These are phyloP conservation scores for Apodemia mormo DNA, from an alignment of 2,888 invertebrate species.

Conservation along the genomic window DNA sequence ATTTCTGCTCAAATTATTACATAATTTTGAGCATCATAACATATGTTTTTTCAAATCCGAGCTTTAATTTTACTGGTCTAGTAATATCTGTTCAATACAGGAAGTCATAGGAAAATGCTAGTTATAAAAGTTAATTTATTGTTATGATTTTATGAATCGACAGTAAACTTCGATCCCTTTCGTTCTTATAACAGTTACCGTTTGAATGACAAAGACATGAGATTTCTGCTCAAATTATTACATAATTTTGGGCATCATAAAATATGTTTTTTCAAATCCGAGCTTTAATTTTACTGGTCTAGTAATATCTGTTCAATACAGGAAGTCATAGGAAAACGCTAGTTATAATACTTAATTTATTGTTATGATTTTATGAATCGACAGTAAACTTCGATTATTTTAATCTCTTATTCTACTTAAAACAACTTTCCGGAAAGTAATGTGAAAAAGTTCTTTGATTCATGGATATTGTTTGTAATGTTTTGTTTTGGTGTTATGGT, in stretches of 20 bases:
- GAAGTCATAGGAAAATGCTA: slow-evolving; percentile 8
- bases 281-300: too few species aligned
- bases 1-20: too few species aligned
- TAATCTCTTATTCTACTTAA: slow-evolving; percentile 7
- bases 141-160: background rate
- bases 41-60: too few species aligned
- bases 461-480: slow-evolving; percentile 5
- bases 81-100: slow-evolving; percentile 9
- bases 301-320: slow-evolving; percentile 6
- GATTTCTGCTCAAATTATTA: too few species aligned
- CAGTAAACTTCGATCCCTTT: background rate
- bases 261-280: too few species aligned
- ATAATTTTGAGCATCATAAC: too few species aligned
- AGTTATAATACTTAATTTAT: background rate
- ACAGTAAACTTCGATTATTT: slow-evolving; percentile 7
- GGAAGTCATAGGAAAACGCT: slow-evolving; percentile 9
- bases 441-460: slow-evolving; percentile 7
- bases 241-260: too few species aligned
- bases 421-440: background rate
- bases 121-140: background rate
- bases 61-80: too few species aligned
- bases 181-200: too few species aligned
- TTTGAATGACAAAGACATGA: too few species aligned
- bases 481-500: background rate
- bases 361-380: background rate